phyloP scores from a whole-genome alignment of 2,113 vertebrate species.

The Agelaius tricolor region DNA sequence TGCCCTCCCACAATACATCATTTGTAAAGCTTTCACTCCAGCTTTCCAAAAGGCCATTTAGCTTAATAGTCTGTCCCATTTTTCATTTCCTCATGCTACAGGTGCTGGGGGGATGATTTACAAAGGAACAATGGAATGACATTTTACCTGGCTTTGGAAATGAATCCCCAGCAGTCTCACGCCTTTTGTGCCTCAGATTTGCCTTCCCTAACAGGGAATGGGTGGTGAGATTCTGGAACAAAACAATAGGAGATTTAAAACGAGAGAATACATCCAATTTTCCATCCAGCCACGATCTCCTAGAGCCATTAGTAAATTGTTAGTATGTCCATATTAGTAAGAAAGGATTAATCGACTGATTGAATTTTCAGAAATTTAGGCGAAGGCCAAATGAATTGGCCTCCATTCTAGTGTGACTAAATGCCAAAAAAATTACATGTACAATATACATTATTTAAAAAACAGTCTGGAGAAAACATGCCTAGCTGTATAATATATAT shows the following conservation, averaged over 20 bases:
- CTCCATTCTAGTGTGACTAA: neutral
- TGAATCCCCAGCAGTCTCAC: neutral
- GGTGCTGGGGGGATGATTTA: constrained; percentile 10
- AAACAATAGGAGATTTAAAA: neutral
- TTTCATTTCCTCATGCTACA: constrained; percentile 14
- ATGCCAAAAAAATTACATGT: neutral
- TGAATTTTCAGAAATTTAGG: neutral
- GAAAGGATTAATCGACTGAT: neutral
- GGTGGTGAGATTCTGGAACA: neutral
- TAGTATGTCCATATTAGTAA: neutral
- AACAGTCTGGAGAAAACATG: neutral
- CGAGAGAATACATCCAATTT: neutral
- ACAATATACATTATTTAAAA: neutral
- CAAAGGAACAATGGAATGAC: neutral
- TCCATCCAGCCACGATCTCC: neutral
- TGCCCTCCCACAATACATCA: neutral
- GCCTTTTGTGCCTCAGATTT: neutral
- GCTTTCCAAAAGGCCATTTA: constrained; percentile 32
- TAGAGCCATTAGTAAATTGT: neutral
- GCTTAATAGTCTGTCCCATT: neutral
- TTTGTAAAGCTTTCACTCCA: neutral
- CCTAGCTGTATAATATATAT: neutral
- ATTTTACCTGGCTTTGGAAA: constrained; percentile 13
- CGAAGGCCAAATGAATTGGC: neutral
- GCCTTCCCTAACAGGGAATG: neutral